Evolutionary conservation across 2,113 vertebrate species (phyloP), one percentile per base, ranked within the genome.

Genomic region (Conger conger): DNA sequence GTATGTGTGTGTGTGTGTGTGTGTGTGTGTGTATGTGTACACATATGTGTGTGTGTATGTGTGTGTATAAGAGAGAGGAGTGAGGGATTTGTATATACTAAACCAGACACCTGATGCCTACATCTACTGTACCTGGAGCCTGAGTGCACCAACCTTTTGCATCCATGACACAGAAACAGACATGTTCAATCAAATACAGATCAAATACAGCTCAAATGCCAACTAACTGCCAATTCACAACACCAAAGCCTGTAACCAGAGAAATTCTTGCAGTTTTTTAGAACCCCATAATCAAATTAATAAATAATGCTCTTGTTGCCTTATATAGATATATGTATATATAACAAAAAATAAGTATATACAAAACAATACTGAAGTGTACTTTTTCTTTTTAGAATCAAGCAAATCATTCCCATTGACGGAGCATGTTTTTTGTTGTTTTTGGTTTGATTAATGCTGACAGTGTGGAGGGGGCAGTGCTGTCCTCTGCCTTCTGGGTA

Each of bases 81-180:
- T 79, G 36, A 7, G 38, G 13, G 50, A 54, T 79, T 57, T 79
- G 76, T 84, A 60, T 30, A 79, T 37, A 35, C 53, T 84, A 60
- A 57, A 79, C 57, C 83, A 79, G 83, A 38, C 76, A 50, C 45
- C 83, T 79, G 76, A 79, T 38, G 83, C 50, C 76, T 79, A 79
- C 79, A 79, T 79, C 57, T 63, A 63, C 57, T 63, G 35, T 80
- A 84, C 83, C 86, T 88, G 83, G 83, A 86, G 87, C 85, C 89
- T 88, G 83, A 77, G 84, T 89, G 89, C 88, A 90, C 86, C 87
- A 63, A 85, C 87, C 35, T 79, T 80, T 86, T 86, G 81, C 88
- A 85, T 92, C 92, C 91, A 90, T 91, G 88, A 94, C 89, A 94
- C 89, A 88, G 88, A 90, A 90, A 94, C 89, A 91, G 89, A 92